Evolutionary conservation across 2,797 vertebrate species (phyloP).

Genomic region (Petrocephalus schoutedeni): DNA sequence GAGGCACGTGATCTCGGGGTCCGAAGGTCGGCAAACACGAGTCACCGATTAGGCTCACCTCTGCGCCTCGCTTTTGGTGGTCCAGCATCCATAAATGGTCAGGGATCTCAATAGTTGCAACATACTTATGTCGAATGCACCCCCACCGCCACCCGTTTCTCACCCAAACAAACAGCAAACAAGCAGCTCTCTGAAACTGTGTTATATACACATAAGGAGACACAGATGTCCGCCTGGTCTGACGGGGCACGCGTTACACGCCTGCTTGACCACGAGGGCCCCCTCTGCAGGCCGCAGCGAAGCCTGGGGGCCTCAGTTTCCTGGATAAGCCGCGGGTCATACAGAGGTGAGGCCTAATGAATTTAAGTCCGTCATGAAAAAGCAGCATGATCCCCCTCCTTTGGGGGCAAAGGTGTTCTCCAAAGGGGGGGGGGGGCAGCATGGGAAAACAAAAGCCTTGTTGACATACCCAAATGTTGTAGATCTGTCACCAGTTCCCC

Average conservation of each 20-base stretch:
- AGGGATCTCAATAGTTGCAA: background rate
- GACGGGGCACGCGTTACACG: background rate
- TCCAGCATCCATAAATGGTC: background rate
- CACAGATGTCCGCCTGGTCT: background rate
- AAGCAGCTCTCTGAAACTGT: background rate
- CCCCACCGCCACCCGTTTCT: background rate
- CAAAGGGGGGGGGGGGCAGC: background rate
- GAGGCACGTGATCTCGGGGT: background rate
- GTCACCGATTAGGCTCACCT: constrained; percentile 1
- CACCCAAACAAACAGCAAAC: constrained; percentile 12
- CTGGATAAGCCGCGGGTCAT: background rate
- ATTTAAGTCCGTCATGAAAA: background rate
- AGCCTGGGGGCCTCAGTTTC: background rate
- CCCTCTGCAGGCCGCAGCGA: background rate
- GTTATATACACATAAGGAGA: constrained; percentile 11
- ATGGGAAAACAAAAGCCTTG: constrained; percentile 12
- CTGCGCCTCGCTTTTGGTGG: background rate
- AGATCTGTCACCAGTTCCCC: constrained; percentile 15
- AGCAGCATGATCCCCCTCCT: background rate
- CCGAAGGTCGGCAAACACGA: constrained; percentile 2
- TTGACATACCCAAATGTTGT: background rate
- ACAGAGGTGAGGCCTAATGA: background rate
- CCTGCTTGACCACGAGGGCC: background rate
- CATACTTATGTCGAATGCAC: background rate
- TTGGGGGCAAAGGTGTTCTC: background rate